Percentiles rank a stretch among this genome's conserved stretches.
Conservation (phyloP, 2,888 invertebrate species). For the Ditula angustiorana region DNA sequence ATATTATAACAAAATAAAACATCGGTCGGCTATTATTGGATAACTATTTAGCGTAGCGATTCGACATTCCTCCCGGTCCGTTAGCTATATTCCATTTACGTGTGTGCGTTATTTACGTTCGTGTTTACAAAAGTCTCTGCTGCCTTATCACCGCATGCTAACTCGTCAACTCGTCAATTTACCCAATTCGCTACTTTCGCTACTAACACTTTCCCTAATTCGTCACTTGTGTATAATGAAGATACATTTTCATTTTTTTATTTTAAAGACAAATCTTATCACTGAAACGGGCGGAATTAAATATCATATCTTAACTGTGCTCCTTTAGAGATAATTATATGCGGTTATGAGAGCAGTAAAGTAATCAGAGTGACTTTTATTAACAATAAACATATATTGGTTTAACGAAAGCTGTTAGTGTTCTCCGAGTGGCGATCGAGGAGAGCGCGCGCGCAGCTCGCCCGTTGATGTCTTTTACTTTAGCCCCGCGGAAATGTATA, state of each 20-base stretch:
- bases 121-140: slow-evolving; percentile 34
- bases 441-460: slow-evolving; percentile 44
- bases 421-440: slow-evolving; percentile 11
- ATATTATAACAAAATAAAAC: slow-evolving; percentile 77
- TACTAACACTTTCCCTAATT: slow-evolving; percentile 33
- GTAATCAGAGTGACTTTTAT: slow-evolving; percentile 24
- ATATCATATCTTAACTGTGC: background rate
- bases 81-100: slow-evolving; percentile 17
- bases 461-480: slow-evolving; percentile 83
- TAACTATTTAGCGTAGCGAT: slow-evolving; percentile 27
- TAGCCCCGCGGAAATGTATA: slow-evolving; percentile 72
- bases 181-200: slow-evolving; percentile 35
- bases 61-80: slow-evolving; percentile 25
- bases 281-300: background rate
- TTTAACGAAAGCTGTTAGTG: slow-evolving; percentile 28
- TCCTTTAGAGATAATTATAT: background rate
- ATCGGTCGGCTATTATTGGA: slow-evolving; percentile 25
- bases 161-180: slow-evolving; percentile 28
- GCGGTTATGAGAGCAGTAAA: slow-evolving; percentile 14
- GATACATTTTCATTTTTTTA: slow-evolving; percentile 4
- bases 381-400: slow-evolving; percentile 22
- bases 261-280: background rate
- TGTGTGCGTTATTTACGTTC: slow-evolving; percentile 14
- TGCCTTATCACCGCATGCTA: slow-evolving; percentile 23
- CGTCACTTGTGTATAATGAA: slow-evolving; percentile 18